Conservation (phyloP, 2,888 invertebrate genomes). For the Heliconius ethilla region DNA sequence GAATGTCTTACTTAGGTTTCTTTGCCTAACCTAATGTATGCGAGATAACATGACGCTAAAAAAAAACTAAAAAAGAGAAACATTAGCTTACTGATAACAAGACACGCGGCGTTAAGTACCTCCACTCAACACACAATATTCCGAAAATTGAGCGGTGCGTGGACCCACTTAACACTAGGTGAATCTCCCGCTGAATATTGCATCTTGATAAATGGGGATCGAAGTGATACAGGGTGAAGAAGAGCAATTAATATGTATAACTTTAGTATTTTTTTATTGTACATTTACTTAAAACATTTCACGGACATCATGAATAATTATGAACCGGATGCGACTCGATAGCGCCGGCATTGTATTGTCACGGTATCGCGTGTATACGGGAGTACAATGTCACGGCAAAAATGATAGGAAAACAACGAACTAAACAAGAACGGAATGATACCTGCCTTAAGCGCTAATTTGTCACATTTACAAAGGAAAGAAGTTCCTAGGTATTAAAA, state of each 20-base stretch:
- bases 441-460: background rate
- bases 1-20: background rate
- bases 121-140: no score
- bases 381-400: slow-evolving; percentile 41
- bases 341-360: slow-evolving; percentile 38
- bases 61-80: background rate
- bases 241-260: background rate
- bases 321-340: slow-evolving; percentile 36
- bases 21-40: background rate
- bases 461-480: background rate
- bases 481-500: background rate
- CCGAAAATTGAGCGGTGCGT: no score
- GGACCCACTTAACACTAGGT: no score
- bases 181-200: no score
- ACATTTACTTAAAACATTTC: slow-evolving; percentile 7
- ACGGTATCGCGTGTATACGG: slow-evolving; percentile 39
- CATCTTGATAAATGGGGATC: no score
- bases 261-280: background rate
- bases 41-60: background rate
- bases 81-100: no score
- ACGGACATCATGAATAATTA: slow-evolving; percentile 32
- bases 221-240: no score
- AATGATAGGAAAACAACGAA: slow-evolving; percentile 26
- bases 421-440: background rate
- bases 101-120: no score